Conservation (phyloP, 2,888 invertebrate genomes). For the Drosophila testacea region DNA sequence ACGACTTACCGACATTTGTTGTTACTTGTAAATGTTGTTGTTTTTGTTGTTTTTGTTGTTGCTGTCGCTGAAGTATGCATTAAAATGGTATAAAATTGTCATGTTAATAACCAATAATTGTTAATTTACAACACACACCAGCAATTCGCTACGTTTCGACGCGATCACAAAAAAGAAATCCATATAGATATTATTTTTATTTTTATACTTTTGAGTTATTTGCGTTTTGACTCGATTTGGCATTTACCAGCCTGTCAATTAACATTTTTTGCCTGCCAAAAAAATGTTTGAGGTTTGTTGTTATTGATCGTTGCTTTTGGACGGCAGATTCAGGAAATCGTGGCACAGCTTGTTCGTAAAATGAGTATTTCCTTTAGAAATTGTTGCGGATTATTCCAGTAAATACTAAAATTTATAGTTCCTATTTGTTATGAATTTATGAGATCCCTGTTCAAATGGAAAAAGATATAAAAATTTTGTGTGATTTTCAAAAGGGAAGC, state of each 20-base stretch:
- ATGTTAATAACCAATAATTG: constrained; percentile 84
- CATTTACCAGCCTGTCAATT: constrained; percentile 72
- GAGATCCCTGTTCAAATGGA: neutral
- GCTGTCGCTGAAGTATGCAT: constrained; percentile 68
- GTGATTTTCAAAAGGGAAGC: no score
- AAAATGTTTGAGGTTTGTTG: constrained; percentile 23
- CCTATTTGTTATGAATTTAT: neutral
- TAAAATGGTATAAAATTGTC: constrained; percentile 84
- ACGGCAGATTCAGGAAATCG: constrained; percentile 14
- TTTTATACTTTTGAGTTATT: constrained; percentile 57
- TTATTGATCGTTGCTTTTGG: constrained; percentile 11
- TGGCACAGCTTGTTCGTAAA: neutral
- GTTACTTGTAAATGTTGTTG: constrained; percentile 38
- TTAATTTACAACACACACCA: constrained; percentile 82
- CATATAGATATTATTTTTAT: constrained; percentile 9
- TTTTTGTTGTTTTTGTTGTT: constrained; percentile 33
- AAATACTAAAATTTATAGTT: neutral
- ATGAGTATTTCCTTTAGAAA: neutral
- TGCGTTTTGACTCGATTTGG: constrained; percentile 68
- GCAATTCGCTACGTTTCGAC: constrained; percentile 47
- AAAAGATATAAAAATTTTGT: no score
- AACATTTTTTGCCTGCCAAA: constrained; percentile 47
- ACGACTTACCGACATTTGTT: constrained; percentile 74
- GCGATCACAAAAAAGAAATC: constrained; percentile 19
- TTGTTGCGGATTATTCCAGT: neutral